Evolutionary conservation across 2,797 vertebrate genomes (phyloP).

Genomic region (Anisognathus igniventris): DNA sequence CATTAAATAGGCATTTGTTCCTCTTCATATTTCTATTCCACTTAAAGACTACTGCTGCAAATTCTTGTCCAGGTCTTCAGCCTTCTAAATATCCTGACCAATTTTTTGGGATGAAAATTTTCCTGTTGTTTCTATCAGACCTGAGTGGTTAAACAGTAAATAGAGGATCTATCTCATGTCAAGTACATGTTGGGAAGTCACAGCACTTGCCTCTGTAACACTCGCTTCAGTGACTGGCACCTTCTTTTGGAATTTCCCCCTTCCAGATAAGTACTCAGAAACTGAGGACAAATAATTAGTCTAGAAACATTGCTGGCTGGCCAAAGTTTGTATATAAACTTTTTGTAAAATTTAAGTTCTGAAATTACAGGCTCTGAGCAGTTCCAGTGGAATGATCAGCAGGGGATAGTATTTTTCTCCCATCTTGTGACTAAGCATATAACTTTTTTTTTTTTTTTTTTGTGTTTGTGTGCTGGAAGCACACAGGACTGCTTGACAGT

Average conservation of each 20-base stretch:
- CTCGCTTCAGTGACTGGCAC: rapidly evolving
- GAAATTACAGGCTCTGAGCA: not conserved
- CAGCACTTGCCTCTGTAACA: not conserved
- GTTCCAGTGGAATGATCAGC: not conserved
- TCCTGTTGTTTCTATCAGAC: not conserved
- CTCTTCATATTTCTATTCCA: not conserved
- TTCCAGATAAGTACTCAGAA: not conserved
- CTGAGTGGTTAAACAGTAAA: not conserved
- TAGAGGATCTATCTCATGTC: rapidly evolving
- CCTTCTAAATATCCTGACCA: not conserved
- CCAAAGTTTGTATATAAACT: not conserved
- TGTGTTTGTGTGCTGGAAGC: not conserved
- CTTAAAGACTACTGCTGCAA: not conserved
- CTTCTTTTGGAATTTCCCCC: not conserved
- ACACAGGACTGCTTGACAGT: not conserved
- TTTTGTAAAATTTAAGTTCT: not conserved
- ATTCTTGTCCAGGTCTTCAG: not conserved
- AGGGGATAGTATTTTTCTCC: not conserved
- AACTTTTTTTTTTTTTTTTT: not conserved
- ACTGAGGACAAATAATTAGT: not conserved
- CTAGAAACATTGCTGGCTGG: not conserved
- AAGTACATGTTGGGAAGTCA: not conserved
- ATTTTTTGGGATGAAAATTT: not conserved
- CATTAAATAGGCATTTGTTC: not conserved
- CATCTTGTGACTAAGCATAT: not conserved